Conservation (phyloP, 2,888 invertebrate species). For the Apotomis betuletana region DNA sequence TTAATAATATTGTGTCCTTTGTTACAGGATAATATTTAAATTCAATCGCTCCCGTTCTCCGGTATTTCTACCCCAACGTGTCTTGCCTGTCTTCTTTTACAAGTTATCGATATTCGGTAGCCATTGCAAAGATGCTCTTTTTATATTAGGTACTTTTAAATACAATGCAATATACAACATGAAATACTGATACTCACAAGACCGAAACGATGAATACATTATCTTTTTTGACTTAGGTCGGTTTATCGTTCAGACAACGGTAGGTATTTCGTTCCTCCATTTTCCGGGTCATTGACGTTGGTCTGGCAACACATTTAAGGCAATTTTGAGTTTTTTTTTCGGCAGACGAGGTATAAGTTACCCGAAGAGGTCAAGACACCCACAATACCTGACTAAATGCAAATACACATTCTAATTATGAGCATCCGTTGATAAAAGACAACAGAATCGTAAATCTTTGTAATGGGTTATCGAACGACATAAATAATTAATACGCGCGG, state of each 20-base stretch:
- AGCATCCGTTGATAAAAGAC: conserved; percentile 15
- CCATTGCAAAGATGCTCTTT: background rate
- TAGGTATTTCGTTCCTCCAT: conserved; percentile 29
- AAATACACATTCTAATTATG: conserved; percentile 45
- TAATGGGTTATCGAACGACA: conserved; percentile 1
- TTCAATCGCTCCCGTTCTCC: too few species aligned
- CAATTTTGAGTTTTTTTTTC: conserved; percentile 52
- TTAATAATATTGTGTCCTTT: too few species aligned
- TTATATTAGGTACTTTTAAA: background rate
- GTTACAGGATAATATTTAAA: too few species aligned
- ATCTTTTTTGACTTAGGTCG: conserved; percentile 21
- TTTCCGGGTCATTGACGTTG: conserved; percentile 56
- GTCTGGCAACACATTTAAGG: conserved; percentile 26
- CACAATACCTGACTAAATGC: conserved; percentile 51
- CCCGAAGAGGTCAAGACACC: conserved; percentile 60
- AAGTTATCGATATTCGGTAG: too few species aligned
- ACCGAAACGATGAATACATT: conserved; percentile 10
- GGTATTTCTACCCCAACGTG: too few species aligned
- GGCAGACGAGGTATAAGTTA: conserved; percentile 60
- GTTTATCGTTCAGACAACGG: conserved; percentile 18
- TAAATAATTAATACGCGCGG: background rate
- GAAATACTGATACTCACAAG: conserved; percentile 3
- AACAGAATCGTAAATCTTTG: conserved; percentile 23
- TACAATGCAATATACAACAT: conserved; percentile 1
- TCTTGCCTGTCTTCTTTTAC: too few species aligned